Base-by-base conservation (phyloP, 2,113 vertebrate genomes). In the Ptychochromis oligacanthus region DNA sequence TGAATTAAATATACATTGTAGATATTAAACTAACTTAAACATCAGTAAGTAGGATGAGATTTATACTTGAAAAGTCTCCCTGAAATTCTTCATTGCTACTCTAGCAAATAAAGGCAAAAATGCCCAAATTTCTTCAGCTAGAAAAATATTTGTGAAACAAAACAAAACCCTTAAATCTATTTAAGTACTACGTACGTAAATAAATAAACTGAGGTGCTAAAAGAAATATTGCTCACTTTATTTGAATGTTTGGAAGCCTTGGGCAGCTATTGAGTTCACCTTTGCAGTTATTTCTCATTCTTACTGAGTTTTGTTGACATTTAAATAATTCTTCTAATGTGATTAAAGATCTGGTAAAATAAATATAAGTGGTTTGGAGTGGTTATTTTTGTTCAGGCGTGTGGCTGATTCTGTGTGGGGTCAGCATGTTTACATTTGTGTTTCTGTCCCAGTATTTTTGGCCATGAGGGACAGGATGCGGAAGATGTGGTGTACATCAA, bases 401-500 rank as follows among this genome's bases (percentile, higher is more conserved):
- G 17, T 31, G 55, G 22, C 55, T 58, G 43, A 54, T 38, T 20
- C 65, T 0, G 24, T 52, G 10, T 10, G 58, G 74, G 20, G 26
- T 10, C 46, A 1, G 5, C 14, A 6, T 75, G 17, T 17, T 80
- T 22, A 74, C 17, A 1, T 80, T 22, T 87, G 11, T 79, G 10
- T 89, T 38, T 79, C 11, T 60, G 13, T 87, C 79, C 3, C 91
- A 98, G 97, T 88, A 98, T 98, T 91, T 98, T 98, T 75, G 97
- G 97, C 18, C 95, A 97, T 3, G 92, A 97, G 80, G 96, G 90
- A 1, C 87, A 96, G 13, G 96, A 96, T 7, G 96, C 96, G 0
- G 96, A 97, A 28, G 97, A 98, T 0, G 96, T 98, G 54, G 92
- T 97, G 18, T 98, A 97, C 3, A 82, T 97, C 20, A 98, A 98